These are phyloP conservation scores for Pteronura brasiliensis DNA, from an alignment of 2,113 vertebrate species.

Conservation along the genomic window DNA sequence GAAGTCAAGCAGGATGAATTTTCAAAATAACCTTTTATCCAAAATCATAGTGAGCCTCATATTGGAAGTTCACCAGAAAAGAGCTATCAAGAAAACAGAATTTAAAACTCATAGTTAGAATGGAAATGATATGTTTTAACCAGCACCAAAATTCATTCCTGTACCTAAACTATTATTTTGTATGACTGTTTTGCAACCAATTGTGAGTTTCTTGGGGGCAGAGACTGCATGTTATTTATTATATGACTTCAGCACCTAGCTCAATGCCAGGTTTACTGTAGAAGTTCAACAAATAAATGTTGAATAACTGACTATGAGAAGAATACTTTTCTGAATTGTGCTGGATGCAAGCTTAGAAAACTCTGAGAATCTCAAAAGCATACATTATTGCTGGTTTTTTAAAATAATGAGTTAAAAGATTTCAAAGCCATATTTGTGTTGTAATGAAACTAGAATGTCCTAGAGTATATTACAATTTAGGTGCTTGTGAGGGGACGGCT, in stretches of 20 bases:
- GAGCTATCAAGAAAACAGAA: slow-evolving; percentile 36
- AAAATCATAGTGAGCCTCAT: slow-evolving; percentile 35
- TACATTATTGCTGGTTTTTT: not conserved
- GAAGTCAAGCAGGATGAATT: not conserved
- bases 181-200: not conserved
- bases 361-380: not conserved
- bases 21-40: not conserved
- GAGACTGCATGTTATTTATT: not conserved
- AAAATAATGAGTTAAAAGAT: not conserved
- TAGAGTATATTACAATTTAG: not conserved
- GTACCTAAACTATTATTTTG: slow-evolving; percentile 43
- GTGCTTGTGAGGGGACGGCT: not conserved
- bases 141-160: slow-evolving; percentile 24
- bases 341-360: not conserved
- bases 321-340: not conserved
- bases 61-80: slow-evolving; percentile 6
- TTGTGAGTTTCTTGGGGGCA: not conserved
- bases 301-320: not conserved
- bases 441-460: not conserved
- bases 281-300: not conserved
- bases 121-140: slow-evolving; percentile 40
- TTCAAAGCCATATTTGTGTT: not conserved
- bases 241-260: not conserved
- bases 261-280: not conserved
- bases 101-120: slow-evolving; percentile 50